Evolutionary conservation across 1,140 invertebrate genomes (phyloP), one percentile per base, ranked within the genome.

Genomic region (Bicyclus anynana): DNA sequence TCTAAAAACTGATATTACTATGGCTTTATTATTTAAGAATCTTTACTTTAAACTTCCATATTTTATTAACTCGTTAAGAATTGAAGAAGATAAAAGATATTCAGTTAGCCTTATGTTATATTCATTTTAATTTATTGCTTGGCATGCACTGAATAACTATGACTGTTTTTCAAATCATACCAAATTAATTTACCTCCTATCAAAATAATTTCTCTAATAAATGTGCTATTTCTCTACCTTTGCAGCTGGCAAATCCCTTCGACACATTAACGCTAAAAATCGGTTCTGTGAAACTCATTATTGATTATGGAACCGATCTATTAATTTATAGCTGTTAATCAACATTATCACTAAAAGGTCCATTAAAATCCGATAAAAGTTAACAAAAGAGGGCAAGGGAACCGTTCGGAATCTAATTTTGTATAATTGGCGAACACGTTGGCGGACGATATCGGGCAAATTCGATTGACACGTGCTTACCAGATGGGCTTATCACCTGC

Each of bases 401-500:
- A 55, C 50, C 63, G 58, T 62, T 65, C 59, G 51, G 67, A 77
- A 80, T 77, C 70, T 70, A 72, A 77, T 68, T 72, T 62, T 56
- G 59, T 64, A 74, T 80, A 69, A 72, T 74, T 75, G 67, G 56
- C 68, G 67, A 77, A 27, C 26, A 27, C 26, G 10, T 7, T 26
- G 3, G n/a, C 26, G 26, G 10, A 74, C 69, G 71, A 51, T 68
- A 69, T 62, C 58, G 55, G 33, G 62, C 62, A 66, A 73, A 74
- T 67, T 72, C 67, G 68, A 68, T 79, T 77, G 76, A 73, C 80
- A 83, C 79, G 80, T 80, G 79, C 72, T 60, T 33, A 62, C 75
- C 83, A 84, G 73, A 82, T 82, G 80, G 72, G 13, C 23, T 29
- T 66, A 67, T 82, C 83, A 86, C 83, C 83, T 86, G 83, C 80